Percentiles rank a stretch among this genome's conserved stretches.
Evolutionary conservation across 2,113 vertebrate species (phyloP).

Genomic region (Ursus arctos): DNA sequence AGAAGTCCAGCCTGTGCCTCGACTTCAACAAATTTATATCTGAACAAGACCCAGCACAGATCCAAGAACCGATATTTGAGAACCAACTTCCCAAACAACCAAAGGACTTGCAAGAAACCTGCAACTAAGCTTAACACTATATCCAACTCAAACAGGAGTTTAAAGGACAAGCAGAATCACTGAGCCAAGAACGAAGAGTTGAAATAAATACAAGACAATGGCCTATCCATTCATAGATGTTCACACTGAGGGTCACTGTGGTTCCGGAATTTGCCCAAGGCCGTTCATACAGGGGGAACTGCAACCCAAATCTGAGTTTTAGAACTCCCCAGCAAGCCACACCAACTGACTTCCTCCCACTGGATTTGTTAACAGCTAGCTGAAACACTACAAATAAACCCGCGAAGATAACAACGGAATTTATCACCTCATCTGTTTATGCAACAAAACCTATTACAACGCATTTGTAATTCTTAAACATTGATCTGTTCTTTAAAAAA

Average conservation of each 20-base stretch:
- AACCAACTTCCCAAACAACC: not conserved
- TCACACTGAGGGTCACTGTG: fast-evolving
- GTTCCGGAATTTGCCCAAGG: not conserved
- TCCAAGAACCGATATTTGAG: not conserved
- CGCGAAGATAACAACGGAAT: not conserved
- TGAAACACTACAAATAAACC: not conserved
- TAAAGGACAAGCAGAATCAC: not conserved
- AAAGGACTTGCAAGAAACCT: not conserved
- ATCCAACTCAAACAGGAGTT: not conserved
- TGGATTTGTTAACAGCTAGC: not conserved
- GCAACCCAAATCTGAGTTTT: not conserved
- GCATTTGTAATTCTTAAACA: not conserved
- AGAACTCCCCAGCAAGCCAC: not conserved
- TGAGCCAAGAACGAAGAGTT: not conserved
- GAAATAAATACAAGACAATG: not conserved
- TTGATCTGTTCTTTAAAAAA: not conserved
- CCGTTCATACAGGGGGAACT: not conserved
- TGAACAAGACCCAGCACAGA: not conserved
- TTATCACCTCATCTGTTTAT: not conserved
- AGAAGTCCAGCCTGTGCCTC: not conserved
- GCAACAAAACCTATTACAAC: not conserved
- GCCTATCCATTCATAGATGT: not conserved
- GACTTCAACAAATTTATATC: not conserved
- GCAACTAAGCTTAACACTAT: not conserved
- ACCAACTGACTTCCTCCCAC: not conserved